Evolutionary conservation across 2,113 vertebrate genomes (phyloP).

Genomic region (Bettongia penicillata): DNA sequence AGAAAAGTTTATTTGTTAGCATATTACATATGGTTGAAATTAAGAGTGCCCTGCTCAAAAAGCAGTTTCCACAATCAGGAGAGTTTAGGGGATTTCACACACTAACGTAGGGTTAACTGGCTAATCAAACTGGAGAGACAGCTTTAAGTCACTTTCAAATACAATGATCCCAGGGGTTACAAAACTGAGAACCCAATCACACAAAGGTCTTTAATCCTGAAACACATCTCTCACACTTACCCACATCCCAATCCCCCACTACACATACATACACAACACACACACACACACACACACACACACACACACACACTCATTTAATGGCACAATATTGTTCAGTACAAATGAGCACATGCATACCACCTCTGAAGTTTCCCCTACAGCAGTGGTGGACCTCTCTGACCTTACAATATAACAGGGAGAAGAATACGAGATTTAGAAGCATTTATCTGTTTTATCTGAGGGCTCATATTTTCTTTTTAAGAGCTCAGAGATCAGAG

Average conservation of each 20-base stretch:
- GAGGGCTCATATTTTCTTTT: background rate
- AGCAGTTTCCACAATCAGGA: background rate
- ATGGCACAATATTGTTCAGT: background rate
- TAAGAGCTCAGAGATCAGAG: background rate
- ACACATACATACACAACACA: too few species aligned
- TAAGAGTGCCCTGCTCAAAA: background rate
- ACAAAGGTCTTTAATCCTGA: background rate
- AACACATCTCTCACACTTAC: background rate
- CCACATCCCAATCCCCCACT: too few species aligned
- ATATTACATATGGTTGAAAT: background rate
- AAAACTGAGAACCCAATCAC: background rate
- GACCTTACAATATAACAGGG: background rate
- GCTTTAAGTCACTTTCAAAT: background rate
- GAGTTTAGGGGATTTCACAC: background rate
- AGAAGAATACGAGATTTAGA: background rate
- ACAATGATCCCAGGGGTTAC: background rate
- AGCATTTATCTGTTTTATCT: background rate
- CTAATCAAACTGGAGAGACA: background rate
- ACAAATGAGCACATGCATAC: background rate
- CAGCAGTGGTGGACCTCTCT: background rate
- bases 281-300: too few species aligned
- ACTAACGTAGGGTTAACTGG: background rate
- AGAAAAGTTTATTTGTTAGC: background rate
- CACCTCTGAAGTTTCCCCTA: background rate
- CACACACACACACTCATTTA: background rate